Evolutionary conservation across 2,113 vertebrate genomes (phyloP), one percentile per base, ranked within the genome.

Genomic region (Coturnix japonica): DNA sequence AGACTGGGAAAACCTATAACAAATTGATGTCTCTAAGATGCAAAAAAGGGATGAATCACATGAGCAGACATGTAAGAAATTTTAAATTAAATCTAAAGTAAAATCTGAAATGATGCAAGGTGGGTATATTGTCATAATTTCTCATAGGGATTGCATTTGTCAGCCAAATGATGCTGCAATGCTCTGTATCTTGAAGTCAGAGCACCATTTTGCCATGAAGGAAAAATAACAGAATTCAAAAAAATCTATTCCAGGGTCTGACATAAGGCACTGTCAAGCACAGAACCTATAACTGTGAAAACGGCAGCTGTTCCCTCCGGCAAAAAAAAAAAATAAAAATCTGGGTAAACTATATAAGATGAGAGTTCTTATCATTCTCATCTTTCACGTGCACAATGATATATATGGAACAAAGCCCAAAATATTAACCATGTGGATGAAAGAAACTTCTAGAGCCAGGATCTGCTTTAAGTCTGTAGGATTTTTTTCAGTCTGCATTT

Each of bases 291-390:
- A 93, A 95, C 89, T 97, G 91, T 94, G 95, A 97, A 94, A 97
- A 91, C 94, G 86, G 44, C 96, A 97, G 95, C 92, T 97, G 96
- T 93, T 96, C 89, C 81, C 80, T 91, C 93, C 93, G 90, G 95
- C 93, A 90, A 91, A 94, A 96, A 94, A 96, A 49, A 25, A 26
- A 49, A 90, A 91, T 94, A 96, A 94, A 96, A 49, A 97, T 96
- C 97, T 97, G 96, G 96, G 81, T 85, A 93, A 96, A 90, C 87
- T 85, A 79, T 31, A 31, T 13, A 70, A 83, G 94, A 93, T 80
- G 15, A 56, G 69, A 90, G 84, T 37, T 37, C 37, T 37, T 37
- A 37, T 37, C 37, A 37, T 82, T 88, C 90, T 96, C 94, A 85
- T 94, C 85, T 91, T 94, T 86, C 86, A 88, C 89, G 93, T 87